Evolutionary conservation across 2,113 vertebrate genomes (phyloP).

Genomic region (Myrmecophaga tridactyla): DNA sequence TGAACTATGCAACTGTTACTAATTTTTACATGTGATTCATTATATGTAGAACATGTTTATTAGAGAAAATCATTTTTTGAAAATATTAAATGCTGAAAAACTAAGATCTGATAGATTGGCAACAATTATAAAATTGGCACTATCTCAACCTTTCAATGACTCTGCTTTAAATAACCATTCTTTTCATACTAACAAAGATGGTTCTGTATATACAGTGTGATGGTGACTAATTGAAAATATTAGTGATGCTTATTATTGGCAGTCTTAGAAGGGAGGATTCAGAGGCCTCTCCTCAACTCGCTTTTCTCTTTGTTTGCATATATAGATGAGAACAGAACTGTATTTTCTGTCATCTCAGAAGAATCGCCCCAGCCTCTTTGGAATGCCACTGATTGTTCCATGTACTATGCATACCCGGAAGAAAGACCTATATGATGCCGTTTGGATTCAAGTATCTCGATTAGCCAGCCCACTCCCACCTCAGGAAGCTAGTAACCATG

Average conservation of each 20-base stretch:
- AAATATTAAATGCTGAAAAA: constrained; percentile 45
- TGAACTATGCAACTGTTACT: not conserved
- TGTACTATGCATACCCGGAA: constrained; percentile 95
- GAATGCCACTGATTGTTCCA: constrained; percentile 97
- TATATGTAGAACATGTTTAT: not conserved
- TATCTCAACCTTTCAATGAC: not conserved
- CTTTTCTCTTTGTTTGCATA: constrained; percentile 32
- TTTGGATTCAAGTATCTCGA: constrained; percentile 98
- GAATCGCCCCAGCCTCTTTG: constrained; percentile 97
- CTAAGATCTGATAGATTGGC: not conserved
- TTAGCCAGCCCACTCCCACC: constrained; percentile 98
- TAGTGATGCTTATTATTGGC: not conserved
- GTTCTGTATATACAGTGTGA: not conserved
- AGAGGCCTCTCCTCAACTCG: not conserved
- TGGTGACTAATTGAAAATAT: constrained; percentile 29
- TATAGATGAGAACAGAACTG: constrained; percentile 95
- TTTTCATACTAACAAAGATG: constrained; percentile 13
- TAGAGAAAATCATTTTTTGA: not conserved
- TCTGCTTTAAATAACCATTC: not conserved
- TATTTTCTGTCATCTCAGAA: constrained; percentile 99
- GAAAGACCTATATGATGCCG: constrained; percentile 95
- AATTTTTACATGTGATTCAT: constrained; percentile 10
- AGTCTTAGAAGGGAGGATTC: not conserved
- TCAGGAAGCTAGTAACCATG: constrained; percentile 98
- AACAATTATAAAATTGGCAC: constrained; percentile 6